phyloP scores from a whole-genome alignment of 2,797 vertebrate species.

The Platyrinchus mystaceus region DNA sequence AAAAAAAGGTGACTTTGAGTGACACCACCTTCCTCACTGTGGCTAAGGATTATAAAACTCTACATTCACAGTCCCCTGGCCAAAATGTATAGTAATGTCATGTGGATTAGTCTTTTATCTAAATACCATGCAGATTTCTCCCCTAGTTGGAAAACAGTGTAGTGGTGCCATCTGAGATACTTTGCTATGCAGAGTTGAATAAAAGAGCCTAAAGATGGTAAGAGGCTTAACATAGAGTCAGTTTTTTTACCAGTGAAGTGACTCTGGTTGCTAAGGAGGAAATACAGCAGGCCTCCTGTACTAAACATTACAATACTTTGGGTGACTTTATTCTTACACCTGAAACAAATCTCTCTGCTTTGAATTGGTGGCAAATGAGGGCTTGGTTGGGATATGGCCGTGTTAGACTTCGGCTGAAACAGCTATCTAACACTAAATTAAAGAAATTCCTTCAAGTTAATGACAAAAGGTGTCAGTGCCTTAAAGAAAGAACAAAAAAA shows the following conservation, averaged over 20 bases:
- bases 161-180: background rate
- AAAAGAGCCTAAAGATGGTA: background rate
- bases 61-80: background rate
- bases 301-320: background rate
- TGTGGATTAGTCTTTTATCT: background rate
- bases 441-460: background rate
- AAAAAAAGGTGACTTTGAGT: background rate
- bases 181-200: background rate
- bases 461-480: background rate
- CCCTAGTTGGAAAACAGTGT: fast-evolving
- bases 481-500: background rate
- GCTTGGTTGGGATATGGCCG: background rate
- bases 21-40: fast-evolving
- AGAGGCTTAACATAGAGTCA: background rate
- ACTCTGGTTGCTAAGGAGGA: background rate
- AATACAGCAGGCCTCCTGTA: background rate
- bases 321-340: background rate
- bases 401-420: background rate
- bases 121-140: background rate
- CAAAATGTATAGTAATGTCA: background rate
- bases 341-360: background rate
- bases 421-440: background rate
- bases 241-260: background rate
- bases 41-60: background rate
- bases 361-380: background rate